phyloP scores from a whole-genome alignment of 1,140 invertebrate genomes.

The Bacillus rossius region DNA sequence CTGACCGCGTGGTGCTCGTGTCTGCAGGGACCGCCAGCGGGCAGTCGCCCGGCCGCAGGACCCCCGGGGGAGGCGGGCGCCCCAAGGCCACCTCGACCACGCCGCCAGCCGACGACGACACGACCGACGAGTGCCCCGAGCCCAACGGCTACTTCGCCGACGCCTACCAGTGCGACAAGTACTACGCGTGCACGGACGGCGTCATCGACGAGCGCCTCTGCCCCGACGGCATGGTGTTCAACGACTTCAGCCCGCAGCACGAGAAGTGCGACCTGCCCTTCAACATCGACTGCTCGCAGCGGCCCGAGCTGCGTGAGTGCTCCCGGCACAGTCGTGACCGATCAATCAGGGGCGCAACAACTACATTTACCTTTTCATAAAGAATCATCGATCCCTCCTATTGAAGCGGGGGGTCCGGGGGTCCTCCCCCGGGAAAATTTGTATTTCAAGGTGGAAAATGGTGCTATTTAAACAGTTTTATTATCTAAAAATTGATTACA shows the following conservation, averaged over 20 bases:
- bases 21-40: neutral
- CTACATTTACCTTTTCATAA: too few species aligned
- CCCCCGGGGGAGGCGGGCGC: neutral
- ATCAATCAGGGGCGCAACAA: too few species aligned
- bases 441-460: too few species aligned
- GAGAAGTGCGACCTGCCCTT: conserved; percentile 87
- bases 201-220: conserved; percentile 71
- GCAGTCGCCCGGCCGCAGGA: neutral
- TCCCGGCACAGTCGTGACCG: too few species aligned
- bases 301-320: conserved; percentile 72
- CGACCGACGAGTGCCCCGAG: conserved; percentile 68
- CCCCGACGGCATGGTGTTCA: conserved; percentile 88
- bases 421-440: too few species aligned
- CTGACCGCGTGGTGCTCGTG: too few species aligned
- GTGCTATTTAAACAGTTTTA: too few species aligned
- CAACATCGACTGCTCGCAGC: conserved; percentile 73
- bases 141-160: conserved; percentile 80
- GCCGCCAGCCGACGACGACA: conserved; percentile 21
- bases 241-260: conserved; percentile 71
- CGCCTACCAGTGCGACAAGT: conserved; percentile 84
- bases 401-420: too few species aligned
- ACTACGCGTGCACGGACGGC: conserved; percentile 72
- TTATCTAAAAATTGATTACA: too few species aligned
- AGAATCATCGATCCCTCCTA: too few species aligned
- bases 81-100: neutral